Evolutionary conservation across 2,113 vertebrate species (phyloP).

Genomic region (Ailuropoda melanoleuca): DNA sequence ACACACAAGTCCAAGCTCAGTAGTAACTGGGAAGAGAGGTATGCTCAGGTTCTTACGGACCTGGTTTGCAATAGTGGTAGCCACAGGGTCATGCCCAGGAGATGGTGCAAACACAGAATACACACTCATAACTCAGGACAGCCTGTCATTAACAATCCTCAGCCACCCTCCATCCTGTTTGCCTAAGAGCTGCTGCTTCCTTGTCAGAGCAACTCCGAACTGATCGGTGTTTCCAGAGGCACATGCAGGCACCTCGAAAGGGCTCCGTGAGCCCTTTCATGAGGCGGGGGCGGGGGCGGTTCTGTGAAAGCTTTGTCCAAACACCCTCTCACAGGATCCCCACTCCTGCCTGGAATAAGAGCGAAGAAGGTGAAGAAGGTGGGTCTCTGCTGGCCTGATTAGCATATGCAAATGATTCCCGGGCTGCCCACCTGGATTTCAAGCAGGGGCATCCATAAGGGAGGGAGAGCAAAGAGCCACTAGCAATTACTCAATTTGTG

Average conservation of each 20-base stretch:
- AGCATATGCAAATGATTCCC: slow-evolving; percentile 29
- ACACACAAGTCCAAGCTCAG: background rate
- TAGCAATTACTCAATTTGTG: slow-evolving; percentile 43
- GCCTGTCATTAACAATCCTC: background rate
- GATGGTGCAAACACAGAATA: background rate
- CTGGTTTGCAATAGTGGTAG: background rate
- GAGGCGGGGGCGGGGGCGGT: background rate
- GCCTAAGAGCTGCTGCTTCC: background rate
- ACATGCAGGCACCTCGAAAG: no score
- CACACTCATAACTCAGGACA: background rate
- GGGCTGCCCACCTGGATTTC: background rate
- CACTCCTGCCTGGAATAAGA: background rate
- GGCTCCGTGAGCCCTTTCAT: background rate
- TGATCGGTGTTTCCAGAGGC: background rate
- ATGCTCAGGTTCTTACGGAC: background rate
- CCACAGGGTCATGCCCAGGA: background rate
- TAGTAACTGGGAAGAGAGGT: background rate
- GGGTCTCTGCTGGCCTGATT: background rate
- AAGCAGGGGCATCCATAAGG: background rate
- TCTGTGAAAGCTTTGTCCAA: background rate
- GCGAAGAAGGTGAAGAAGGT: background rate
- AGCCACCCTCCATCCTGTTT: background rate
- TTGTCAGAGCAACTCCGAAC: background rate
- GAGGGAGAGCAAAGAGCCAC: background rate
- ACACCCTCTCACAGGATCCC: background rate